These are phyloP conservation scores for Lithosia quadra DNA, from an alignment of 2,888 invertebrate genomes.

Conservation along the genomic window DNA sequence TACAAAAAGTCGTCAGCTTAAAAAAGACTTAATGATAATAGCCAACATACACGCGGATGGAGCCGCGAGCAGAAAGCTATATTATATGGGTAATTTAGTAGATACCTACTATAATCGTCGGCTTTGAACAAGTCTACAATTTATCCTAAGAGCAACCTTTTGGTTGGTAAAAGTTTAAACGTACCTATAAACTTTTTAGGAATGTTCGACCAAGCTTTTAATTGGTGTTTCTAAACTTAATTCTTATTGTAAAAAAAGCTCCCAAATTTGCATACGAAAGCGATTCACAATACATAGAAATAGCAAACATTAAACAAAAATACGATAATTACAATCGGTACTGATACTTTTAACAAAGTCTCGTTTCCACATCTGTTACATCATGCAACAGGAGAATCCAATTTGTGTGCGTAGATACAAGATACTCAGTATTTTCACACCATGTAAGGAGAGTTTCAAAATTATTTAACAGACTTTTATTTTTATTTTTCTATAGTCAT, in stretches of 20 bases:
- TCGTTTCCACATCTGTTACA: neutral
- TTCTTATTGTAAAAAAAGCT: neutral
- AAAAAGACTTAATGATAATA: no score
- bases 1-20: no score
- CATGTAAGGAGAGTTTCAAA: neutral
- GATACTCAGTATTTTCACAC: neutral
- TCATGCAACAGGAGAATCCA: neutral
- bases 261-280: neutral
- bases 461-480: neutral
- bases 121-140: neutral
- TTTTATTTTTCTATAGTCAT: neutral
- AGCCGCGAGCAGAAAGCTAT: no score
- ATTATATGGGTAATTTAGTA: no score
- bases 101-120: no score
- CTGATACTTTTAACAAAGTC: neutral
- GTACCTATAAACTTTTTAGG: constrained; percentile 4
- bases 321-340: neutral
- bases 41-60: no score
- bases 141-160: neutral
- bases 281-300: neutral
- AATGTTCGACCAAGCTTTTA: neutral
- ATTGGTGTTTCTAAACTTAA: neutral
- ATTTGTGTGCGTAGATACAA: neutral
- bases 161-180: neutral
- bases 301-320: neutral